Evolutionary conservation across 37 sponge, comb jelly and placozoan genomes (phyloP).

Genomic region (Crambe crambe): DNA sequence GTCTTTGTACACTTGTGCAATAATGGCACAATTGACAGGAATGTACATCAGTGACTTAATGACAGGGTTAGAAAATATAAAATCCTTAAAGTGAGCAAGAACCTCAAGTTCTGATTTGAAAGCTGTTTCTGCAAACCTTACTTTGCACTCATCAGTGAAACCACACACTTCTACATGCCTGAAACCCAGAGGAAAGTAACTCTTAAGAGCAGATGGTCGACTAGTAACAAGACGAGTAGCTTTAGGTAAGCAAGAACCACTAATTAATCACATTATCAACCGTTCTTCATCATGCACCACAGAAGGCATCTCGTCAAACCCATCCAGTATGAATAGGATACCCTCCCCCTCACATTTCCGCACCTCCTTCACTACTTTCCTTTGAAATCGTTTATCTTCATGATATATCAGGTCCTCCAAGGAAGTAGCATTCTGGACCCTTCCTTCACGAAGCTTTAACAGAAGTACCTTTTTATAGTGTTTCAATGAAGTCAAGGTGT

Average conservation of each 20-base stretch:
- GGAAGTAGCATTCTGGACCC: not conserved
- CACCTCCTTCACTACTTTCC: not conserved
- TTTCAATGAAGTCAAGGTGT: not conserved
- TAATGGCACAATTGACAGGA: slow-evolving; percentile 29
- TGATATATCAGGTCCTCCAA: slow-evolving; percentile 6
- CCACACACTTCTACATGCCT: slow-evolving; percentile 29
- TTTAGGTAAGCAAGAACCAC: slow-evolving; percentile 12
- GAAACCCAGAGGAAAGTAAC: not conserved
- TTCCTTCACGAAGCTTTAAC: slow-evolving; percentile 6
- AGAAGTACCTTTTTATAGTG: slow-evolving; percentile 6
- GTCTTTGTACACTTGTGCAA: slow-evolving; percentile 3
- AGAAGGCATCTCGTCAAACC: slow-evolving; percentile 35
- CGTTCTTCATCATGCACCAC: not conserved
- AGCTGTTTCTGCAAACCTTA: slow-evolving; percentile 4
- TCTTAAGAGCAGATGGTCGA: slow-evolving; percentile 22
- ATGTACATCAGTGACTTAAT: slow-evolving; percentile 20
- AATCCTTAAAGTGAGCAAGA: slow-evolving; percentile 1
- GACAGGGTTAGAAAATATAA: slow-evolving; percentile 3
- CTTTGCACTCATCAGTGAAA: slow-evolving; percentile 6
- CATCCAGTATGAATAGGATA: slow-evolving; percentile 28
- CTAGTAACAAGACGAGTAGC: slow-evolving; percentile 25
- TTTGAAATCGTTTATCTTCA: not conserved
- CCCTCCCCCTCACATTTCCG: not conserved
- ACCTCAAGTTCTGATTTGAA: not conserved
- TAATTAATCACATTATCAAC: slow-evolving; percentile 1